A percentile compares a stretch with the other conserved stretches of the same genome.
These are phyloP conservation scores for Lasioglossum baleicum DNA, from an alignment of 1,140 invertebrate genomes.

Conservation along the genomic window DNA sequence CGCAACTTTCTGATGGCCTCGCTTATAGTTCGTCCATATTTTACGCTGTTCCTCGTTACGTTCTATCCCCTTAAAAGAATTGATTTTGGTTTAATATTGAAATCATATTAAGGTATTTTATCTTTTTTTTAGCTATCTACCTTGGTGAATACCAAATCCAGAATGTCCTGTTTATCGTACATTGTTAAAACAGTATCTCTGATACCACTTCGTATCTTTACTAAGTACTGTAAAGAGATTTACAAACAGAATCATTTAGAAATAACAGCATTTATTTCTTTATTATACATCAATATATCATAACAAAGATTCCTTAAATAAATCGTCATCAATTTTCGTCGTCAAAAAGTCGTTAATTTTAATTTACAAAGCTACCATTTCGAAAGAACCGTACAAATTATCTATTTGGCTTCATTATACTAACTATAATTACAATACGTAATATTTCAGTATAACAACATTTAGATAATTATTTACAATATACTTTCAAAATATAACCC, in stretches of 20 bases:
- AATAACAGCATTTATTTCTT: background rate
- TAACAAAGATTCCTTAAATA: background rate
- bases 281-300: background rate
- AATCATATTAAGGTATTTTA: background rate
- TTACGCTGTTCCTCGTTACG: constrained; percentile 69
- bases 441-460: background rate
- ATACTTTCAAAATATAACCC: constrained; percentile 2
- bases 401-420: background rate
- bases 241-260: background rate
- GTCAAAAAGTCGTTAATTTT: too few relatives aligned
- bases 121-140: background rate
- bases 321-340: too few relatives aligned
- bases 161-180: background rate
- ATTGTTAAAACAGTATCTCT: background rate
- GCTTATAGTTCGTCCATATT: constrained; percentile 71
- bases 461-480: background rate
- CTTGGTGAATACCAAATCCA: constrained; percentile 19
- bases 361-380: background rate
- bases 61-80: constrained; percentile 66
- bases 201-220: background rate
- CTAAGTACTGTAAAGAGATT: background rate
- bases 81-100: background rate
- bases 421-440: background rate
- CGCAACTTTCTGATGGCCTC: constrained; percentile 73
- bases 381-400: background rate